These are phyloP conservation scores for Anser cygnoides DNA, from an alignment of 2,113 vertebrate genomes.

Conservation along the genomic window DNA sequence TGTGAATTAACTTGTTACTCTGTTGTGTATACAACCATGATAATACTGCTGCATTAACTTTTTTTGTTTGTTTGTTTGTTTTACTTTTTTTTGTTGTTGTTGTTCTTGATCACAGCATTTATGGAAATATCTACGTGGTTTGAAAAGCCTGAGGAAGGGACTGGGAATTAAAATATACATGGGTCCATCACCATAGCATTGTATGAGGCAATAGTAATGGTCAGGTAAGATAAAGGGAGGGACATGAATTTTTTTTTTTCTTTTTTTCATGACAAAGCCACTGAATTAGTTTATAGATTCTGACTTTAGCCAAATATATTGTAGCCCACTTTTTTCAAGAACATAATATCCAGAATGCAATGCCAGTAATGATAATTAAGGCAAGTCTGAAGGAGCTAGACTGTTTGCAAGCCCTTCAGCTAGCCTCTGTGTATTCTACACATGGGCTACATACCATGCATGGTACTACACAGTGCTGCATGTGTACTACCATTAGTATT, in stretches of 20 bases:
- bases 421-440: neutral
- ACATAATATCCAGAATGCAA: neutral
- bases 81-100: neutral
- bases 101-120: neutral
- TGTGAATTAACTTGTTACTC: slow-evolving; percentile 19
- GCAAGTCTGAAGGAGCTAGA: neutral
- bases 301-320: neutral
- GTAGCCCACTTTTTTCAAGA: too few relatives aligned
- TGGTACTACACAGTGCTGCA: neutral
- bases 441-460: too few relatives aligned
- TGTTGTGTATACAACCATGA: neutral
- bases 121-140: neutral
- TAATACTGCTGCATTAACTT: neutral
- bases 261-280: neutral
- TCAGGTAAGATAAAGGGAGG: neutral
- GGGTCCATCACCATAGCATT: too few relatives aligned
- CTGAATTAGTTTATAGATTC: neutral
- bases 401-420: neutral
- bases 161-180: neutral
- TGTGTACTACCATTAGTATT: neutral
- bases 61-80: neutral
- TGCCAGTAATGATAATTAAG: neutral
- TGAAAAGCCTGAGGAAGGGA: neutral
- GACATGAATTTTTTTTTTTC: neutral
- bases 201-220: neutral